Percentiles rank a stretch among this genome's conserved stretches.
Evolutionary conservation across 2,797 vertebrate species (phyloP).

Genomic region (Enteromius anoplus): DNA sequence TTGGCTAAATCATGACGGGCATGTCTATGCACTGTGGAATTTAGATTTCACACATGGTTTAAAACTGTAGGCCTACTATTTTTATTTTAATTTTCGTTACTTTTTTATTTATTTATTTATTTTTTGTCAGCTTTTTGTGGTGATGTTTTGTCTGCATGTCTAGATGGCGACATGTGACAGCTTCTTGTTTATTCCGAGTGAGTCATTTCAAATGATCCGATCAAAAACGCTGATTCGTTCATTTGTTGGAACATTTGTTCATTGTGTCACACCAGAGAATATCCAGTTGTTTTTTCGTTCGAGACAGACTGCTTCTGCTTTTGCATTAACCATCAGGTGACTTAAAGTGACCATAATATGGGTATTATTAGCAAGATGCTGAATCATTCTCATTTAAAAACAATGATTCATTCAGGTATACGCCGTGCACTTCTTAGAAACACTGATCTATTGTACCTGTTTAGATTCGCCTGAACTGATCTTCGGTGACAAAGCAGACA

Average conservation of each 20-base stretch:
- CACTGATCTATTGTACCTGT: background rate
- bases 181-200: background rate
- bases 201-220: background rate
- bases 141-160: background rate
- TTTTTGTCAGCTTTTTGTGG: background rate
- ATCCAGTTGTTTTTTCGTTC: background rate
- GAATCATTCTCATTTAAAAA: slow-evolving; percentile 20
- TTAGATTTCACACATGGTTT: no score
- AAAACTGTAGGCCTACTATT: background rate
- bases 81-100: background rate
- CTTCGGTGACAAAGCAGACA: background rate
- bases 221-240: background rate
- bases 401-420: background rate
- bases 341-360: background rate
- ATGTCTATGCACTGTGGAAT: background rate
- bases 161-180: background rate
- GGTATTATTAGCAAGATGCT: background rate
- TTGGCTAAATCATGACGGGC: no score
- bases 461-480: background rate
- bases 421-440: background rate
- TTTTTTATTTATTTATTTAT: background rate
- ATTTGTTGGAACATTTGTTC: background rate
- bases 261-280: background rate
- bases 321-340: background rate
- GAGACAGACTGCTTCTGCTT: background rate